phyloP scores from a whole-genome alignment of 2,888 invertebrate genomes.

The Pheosia tremula region DNA sequence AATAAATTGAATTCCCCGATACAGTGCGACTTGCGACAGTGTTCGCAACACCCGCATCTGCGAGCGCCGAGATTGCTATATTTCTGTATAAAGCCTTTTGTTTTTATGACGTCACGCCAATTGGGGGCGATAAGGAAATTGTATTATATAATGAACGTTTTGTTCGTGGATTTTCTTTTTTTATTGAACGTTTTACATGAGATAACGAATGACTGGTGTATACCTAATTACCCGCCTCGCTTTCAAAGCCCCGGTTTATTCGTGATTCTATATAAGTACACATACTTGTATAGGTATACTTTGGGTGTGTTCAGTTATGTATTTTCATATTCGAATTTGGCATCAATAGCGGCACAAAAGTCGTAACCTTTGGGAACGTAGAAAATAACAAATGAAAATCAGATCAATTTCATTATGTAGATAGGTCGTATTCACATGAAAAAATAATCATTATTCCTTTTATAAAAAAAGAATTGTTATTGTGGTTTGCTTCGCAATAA shows the following conservation, averaged over 20 bases:
- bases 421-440: background rate
- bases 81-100: conserved; percentile 3
- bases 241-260: too few relatives aligned
- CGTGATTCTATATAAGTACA: background rate
- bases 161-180: background rate
- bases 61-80: background rate
- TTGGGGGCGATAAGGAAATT: background rate
- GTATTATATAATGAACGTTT: background rate
- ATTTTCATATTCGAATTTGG: too few relatives aligned
- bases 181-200: background rate
- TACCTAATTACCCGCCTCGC: too few relatives aligned
- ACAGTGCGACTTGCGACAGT: conserved; percentile 26
- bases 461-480: conserved; percentile 20
- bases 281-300: background rate
- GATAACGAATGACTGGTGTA: too few relatives aligned
- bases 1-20: conserved; percentile 62
- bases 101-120: conserved; percentile 2
- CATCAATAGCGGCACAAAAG: too few relatives aligned
- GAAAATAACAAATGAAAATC: too few relatives aligned
- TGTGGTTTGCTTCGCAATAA: conserved; percentile 26
- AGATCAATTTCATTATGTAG: too few relatives aligned
- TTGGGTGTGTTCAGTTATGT: too few relatives aligned
- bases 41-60: conserved; percentile 1
- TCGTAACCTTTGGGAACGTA: too few relatives aligned
- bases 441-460: background rate